Percentiles rank a stretch among this genome's conserved stretches.
phyloP scores from a whole-genome alignment of 2,888 invertebrate genomes.

The Lamellibrachia columna region DNA sequence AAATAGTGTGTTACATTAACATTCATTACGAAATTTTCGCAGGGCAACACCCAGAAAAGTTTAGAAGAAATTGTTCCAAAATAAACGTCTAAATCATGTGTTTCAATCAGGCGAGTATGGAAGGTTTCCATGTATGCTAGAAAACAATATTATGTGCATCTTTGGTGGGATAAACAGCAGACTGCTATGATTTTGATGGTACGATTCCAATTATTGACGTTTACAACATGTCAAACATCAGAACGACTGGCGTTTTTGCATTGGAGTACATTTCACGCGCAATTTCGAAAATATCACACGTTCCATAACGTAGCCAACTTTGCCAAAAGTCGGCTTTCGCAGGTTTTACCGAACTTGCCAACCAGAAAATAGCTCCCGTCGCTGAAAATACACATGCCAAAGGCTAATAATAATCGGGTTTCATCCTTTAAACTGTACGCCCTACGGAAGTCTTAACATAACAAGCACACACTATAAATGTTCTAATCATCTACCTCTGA shows the following conservation, averaged over 20 bases:
- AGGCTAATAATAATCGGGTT: not conserved
- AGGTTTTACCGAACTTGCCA: not conserved
- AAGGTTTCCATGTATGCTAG: no score
- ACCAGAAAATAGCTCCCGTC: not conserved
- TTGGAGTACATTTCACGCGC: not conserved
- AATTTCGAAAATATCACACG: not conserved
- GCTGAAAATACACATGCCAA: not conserved
- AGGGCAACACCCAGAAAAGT: no score
- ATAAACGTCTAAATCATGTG: no score
- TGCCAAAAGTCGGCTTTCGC: not conserved
- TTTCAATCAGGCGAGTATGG: no score
- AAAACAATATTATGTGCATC: no score
- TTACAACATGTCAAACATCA: not conserved
- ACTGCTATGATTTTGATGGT: not conserved
- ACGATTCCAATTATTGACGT: not conserved
- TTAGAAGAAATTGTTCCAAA: no score
- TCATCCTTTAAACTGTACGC: constrained; percentile 2
- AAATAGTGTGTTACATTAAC: no score
- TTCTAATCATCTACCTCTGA: not conserved
- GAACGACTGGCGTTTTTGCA: not conserved
- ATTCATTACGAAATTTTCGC: no score
- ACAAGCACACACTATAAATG: not conserved
- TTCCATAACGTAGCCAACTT: not conserved
- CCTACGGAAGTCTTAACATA: not conserved
- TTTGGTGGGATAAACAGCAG: not conserved